Evolutionary conservation across 2,888 invertebrate species (phyloP), one percentile per base, ranked within the genome.

Genomic region (Thymelicus lineola): DNA sequence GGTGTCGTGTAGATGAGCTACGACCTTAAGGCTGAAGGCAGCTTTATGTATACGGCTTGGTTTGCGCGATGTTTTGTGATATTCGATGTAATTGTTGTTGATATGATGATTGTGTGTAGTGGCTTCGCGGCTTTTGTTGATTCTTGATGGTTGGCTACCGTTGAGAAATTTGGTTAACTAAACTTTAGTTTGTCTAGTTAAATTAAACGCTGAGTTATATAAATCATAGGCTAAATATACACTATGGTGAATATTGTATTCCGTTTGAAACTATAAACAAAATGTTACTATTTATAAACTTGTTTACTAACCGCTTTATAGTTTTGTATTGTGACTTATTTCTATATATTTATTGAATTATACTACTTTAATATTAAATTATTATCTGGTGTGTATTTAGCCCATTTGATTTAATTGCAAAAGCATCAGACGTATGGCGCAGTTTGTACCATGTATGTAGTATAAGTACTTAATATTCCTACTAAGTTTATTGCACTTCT

Each of bases 11-110:
- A n/a, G n/a, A n/a, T n/a, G n/a, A n/a, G n/a, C n/a, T n/a, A n/a
- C n/a, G n/a, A n/a, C n/a, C n/a, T n/a, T n/a, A n/a, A n/a, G n/a
- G n/a, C n/a, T n/a, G n/a, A n/a, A n/a, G 45, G 72, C 70, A 72
- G 74, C 71, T 77, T 78, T 74, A 75, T 78, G 78, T 89, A 86
- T 87, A 88, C 89, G 87, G 89, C 87, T 90, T 90, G 73, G 77
- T 88, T 87, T 84, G 86, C 83, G 83, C 86, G 82, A 84, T 80
- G 82, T 89, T 85, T 89, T 91, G 91, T 91, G 90, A 91, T 90
- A 90, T 86, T 85, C 82, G 82, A 80, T 79, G 76, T 81, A 85
- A 80, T 80, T 63, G 67, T 69, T 58, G 63, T 69, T 69, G 45
- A 20, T 20, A 61, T 15, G 12, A 67, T 60, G 20, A 58, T 63